Conservation (phyloP, 2,797 vertebrate genomes). For the Sphenodon punctatus region DNA sequence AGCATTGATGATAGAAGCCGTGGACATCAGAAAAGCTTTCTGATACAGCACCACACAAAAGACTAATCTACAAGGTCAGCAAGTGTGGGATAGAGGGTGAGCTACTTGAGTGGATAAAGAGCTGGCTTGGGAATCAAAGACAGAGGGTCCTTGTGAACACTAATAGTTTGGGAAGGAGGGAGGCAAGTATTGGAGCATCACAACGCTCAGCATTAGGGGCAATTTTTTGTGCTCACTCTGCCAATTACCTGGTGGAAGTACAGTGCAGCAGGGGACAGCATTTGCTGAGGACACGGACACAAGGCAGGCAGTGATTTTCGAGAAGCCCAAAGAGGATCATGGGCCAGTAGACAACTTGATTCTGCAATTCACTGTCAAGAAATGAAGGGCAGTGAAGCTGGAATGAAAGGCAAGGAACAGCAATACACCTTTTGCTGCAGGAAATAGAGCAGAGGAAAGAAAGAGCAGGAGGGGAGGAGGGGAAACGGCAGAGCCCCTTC, state of each 20-base stretch:
- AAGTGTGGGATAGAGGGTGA: not conserved
- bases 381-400: not conserved
- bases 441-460: not conserved
- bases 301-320: not conserved
- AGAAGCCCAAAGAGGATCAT: not conserved
- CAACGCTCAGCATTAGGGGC: not conserved
- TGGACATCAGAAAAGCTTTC: not conserved
- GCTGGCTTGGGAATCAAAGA: not conserved
- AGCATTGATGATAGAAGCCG: not conserved
- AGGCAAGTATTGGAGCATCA: not conserved
- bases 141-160: not conserved
- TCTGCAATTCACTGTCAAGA: not conserved
- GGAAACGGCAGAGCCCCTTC: too few species aligned
- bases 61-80: not conserved
- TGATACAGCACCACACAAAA: not conserved
- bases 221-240: not conserved
- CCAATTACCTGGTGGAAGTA: not conserved
- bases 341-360: not conserved
- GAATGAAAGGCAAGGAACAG: not conserved
- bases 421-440: not conserved
- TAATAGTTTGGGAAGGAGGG: not conserved
- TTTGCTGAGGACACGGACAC: not conserved
- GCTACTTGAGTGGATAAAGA: not conserved
- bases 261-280: not conserved
- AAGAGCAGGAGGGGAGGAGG: not conserved